Evolutionary conservation across 2,113 vertebrate genomes (phyloP).

Genomic region (Hypanus sabinus): DNA sequence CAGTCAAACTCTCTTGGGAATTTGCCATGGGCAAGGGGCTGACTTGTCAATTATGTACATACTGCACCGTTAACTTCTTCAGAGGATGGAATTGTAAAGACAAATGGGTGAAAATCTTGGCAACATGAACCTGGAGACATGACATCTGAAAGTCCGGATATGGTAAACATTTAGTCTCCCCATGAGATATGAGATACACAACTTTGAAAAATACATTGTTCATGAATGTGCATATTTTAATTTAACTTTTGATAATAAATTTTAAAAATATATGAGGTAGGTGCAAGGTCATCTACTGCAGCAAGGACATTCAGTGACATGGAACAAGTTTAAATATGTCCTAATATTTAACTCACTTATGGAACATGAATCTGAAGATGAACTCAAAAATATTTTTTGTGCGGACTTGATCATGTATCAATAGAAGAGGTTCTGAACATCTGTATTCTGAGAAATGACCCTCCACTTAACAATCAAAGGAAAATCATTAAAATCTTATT

Average conservation of each 20-base stretch:
- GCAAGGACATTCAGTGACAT: neutral
- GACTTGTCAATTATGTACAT: neutral
- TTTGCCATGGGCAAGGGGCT: neutral
- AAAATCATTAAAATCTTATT: slow-evolving; percentile 27
- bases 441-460: neutral
- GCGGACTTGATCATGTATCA: neutral
- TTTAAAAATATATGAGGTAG: neutral
- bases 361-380: neutral
- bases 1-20: neutral
- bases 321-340: neutral
- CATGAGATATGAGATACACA: neutral
- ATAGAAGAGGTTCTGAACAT: neutral
- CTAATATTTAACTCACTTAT: neutral
- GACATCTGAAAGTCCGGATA: neutral
- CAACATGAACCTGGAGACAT: neutral
- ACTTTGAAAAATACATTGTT: neutral
- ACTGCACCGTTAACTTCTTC: neutral
- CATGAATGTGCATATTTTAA: neutral
- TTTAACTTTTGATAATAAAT: neutral
- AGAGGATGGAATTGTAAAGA: neutral
- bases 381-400: neutral
- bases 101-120: neutral
- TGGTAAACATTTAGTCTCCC: neutral
- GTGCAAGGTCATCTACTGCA: neutral
- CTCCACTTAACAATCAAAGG: slow-evolving; percentile 13